Conservation (phyloP, 2,888 invertebrate species). For the Cataglyphis cursor region DNA sequence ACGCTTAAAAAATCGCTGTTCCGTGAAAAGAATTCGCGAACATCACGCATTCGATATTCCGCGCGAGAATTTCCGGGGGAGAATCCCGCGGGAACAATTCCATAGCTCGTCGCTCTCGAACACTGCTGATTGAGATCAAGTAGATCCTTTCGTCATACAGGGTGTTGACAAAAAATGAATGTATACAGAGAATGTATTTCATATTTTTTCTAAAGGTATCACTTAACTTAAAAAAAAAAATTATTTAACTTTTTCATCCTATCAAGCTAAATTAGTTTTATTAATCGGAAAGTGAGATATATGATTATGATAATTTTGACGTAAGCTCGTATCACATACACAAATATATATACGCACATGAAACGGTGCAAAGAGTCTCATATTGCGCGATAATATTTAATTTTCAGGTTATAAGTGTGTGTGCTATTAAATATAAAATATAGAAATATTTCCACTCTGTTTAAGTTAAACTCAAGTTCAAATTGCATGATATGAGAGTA, state of each 20-base stretch:
- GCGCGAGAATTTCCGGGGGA: conserved; percentile 8
- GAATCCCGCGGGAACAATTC: conserved; percentile 2
- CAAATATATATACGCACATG: background rate
- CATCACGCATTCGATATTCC: conserved; percentile 15
- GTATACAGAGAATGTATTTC: background rate
- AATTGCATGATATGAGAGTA: background rate
- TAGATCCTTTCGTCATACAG: background rate
- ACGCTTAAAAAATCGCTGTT: conserved; percentile 12
- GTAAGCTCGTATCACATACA: background rate
- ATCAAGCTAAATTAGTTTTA: background rate
- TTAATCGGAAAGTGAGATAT: background rate
- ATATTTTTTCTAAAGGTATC: background rate
- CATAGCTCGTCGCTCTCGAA: conserved; percentile 8
- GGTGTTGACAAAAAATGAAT: background rate
- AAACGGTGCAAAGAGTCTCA: too few species aligned
- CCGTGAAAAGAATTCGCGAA: conserved; percentile 13
- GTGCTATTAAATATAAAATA: conserved; percentile 1
- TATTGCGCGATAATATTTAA: background rate
- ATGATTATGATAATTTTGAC: background rate
- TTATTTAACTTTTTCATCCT: background rate
- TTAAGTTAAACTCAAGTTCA: conserved; percentile 1
- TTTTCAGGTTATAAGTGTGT: background rate
- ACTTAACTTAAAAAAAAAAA: background rate
- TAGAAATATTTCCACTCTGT: background rate
- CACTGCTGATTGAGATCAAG: conserved; percentile 9